Base-by-base conservation (phyloP, 30 jellyfish, hydroid and myxozoan genomes). In the Aurelia sp. region DNA sequence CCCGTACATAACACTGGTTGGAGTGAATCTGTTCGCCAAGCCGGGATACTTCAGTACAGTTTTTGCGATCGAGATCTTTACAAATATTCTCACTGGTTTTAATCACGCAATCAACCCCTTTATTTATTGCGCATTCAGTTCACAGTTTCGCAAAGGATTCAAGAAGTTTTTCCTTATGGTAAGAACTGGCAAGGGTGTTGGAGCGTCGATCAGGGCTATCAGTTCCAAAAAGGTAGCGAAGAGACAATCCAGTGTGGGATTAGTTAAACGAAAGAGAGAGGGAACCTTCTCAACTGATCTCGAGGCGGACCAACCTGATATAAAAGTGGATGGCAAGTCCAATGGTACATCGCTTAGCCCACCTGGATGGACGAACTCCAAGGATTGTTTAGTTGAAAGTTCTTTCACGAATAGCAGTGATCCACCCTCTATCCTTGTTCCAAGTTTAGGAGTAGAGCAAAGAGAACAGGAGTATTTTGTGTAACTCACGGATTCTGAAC, bases 71-170 rank as follows among this genome's bases (percentile, higher is more conserved):
- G 96, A 87, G 68, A 76, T 87, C 4, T 78, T 87, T 24, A 18
- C 78, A 15, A 87, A 76, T 53, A 67, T 87, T 12, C 38, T 51
- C 61, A 47, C 61, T 18, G 71, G 73, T 13, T 41, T 87, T 3
- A 87, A 87, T 38, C 88, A 77, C 61, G 96, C 70, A 19, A 57
- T 76, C 67, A 67, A 87, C 57, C 96, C 96, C 0, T 76, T 87
- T 71, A 87, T 87, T 15, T 87, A 87, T 70, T 87, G 96, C 47
- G 90, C 96, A 17, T 66, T 87, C 63, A 87, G 96, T 47, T 75
- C 89, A 53, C 89, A 76, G 38, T 74, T 87, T n/a, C 80, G 90
- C 67, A 85, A 75, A 15, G 96, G 81, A 3, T 75, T 87, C 77
- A 55, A 68, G 86, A 55, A 71, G 50, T 22, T 62, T 20, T 66